Evolutionary conservation across 2,797 vertebrate species (phyloP), one percentile per base, ranked within the genome.

Genomic region (Anabacerthia variegaticeps): DNA sequence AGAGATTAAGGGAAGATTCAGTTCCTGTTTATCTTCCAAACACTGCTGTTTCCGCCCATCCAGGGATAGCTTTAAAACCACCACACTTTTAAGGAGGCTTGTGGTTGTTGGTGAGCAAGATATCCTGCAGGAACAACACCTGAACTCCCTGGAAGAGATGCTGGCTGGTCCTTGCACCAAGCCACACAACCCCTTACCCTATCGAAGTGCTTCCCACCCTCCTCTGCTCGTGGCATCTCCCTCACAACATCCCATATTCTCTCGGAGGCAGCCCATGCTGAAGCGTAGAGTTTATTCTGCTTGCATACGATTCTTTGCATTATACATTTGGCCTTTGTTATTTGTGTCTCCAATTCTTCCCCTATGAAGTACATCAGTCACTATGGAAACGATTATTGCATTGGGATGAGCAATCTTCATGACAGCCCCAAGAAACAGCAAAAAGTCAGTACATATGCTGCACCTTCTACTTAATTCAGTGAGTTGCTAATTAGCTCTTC

Each of bases 371-470:
- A 85, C 89, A 89, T 95, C 74, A 80, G 96, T 97, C 80, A 75
- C 95, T 87, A 97, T 97, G 91, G 97, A 86, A 96, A 96, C 93
- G 51, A 86, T 95, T 96, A 96, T 94, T 95, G 80, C 82, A 41
- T 58, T 49, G 36, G 46, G 78, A 75, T 88, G 92, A 95, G 88
- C 92, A 95, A 95, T 94, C 83, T 83, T 93, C 18, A 44, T 24
- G 20, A 91, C 81, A 95, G 62, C 68, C 71, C 74, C 12, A 10
- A 95, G 94, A 96, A 89, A 48, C 88, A 95, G 80, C 89, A 84
- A 92, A 96, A 92, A 95, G 83, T 92, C 91, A 86, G 66, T 66
- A 89, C 91, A 84, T 46, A 63, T 7, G 4, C 76, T 76, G 80
- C 71, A 86, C 78, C 81, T 95, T 94, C 91, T 58, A 84, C 63